Evolutionary conservation across 2,888 invertebrate species (phyloP).

Genomic region (Mylabris sibirica): DNA sequence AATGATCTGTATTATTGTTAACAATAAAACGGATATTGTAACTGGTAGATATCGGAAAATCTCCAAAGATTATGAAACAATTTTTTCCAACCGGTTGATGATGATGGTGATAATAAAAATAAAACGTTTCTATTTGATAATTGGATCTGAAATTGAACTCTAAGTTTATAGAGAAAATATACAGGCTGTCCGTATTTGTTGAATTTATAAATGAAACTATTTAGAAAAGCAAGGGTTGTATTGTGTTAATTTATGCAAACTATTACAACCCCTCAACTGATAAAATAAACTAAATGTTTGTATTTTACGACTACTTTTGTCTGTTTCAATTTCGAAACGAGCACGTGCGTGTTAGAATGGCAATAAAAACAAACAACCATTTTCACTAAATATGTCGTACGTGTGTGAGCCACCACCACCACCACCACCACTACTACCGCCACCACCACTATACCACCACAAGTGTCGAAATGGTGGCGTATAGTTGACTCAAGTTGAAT

Average conservation of each 20-base stretch:
- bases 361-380: slow-evolving; percentile 45
- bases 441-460: too few relatives aligned
- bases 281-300: slow-evolving; percentile 41
- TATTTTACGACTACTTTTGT: slow-evolving; percentile 45
- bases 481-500: too few relatives aligned
- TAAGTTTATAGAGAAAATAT: too few relatives aligned
- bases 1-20: not conserved
- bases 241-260: slow-evolving; percentile 32
- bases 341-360: slow-evolving; percentile 43
- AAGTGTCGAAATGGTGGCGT: too few relatives aligned
- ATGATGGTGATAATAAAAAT: not conserved
- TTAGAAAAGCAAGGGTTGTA: not conserved
- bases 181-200: slow-evolving; percentile 13
- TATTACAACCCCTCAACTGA: slow-evolving; percentile 27
- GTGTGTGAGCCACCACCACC: slow-evolving; percentile 25
- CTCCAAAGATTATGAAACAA: not conserved
- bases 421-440: not conserved
- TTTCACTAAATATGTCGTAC: slow-evolving; percentile 44
- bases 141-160: not conserved
- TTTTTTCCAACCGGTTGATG: not conserved
- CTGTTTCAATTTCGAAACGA: slow-evolving; percentile 44
- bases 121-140: not conserved
- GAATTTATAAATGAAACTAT: slow-evolving; percentile 23
- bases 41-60: not conserved
- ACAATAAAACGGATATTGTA: not conserved